Conservation (phyloP, 2,888 invertebrate species). For the Deroplatys truncata region DNA sequence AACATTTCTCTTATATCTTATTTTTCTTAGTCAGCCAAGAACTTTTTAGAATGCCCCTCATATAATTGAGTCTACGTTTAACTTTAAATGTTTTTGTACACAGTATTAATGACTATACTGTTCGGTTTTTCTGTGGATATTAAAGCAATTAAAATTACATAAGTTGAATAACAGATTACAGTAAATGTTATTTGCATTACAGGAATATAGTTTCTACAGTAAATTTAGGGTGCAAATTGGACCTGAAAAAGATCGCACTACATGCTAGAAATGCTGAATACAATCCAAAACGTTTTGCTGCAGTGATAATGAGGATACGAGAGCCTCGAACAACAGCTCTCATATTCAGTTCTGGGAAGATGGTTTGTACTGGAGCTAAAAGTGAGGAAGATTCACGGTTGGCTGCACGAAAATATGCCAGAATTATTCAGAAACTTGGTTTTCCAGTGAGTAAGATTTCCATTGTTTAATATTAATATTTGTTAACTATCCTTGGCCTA, state of each 20-base stretch:
- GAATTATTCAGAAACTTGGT: slow-evolving; percentile 77
- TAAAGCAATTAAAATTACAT: no score
- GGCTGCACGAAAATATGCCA: slow-evolving; percentile 76
- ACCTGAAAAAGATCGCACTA: slow-evolving; percentile 93
- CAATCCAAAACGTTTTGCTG: slow-evolving; percentile 98
- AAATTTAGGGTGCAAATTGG: slow-evolving; percentile 89
- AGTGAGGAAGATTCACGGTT: slow-evolving; percentile 75
- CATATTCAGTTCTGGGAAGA: slow-evolving; percentile 80
- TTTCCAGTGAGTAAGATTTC: slow-evolving; percentile 54
- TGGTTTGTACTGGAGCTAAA: slow-evolving; percentile 85
- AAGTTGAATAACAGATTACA: no score
- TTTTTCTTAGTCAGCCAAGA: no score
- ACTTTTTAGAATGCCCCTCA: no score
- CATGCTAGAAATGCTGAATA: slow-evolving; percentile 99
- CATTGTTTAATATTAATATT: not conserved
- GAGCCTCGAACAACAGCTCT: slow-evolving; percentile 77
- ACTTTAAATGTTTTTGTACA: no score
- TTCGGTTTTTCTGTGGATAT: no score
- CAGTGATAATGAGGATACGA: slow-evolving; percentile 90
- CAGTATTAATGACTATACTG: no score
- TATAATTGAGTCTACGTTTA: no score
- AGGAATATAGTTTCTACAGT: slow-evolving; percentile 99
- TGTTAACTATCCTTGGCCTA: no score
- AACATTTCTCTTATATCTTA: no score
- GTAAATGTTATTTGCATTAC: slow-evolving; percentile 34